phyloP scores from a whole-genome alignment of 2,888 invertebrate genomes.

The Drosophila multiciliata region DNA sequence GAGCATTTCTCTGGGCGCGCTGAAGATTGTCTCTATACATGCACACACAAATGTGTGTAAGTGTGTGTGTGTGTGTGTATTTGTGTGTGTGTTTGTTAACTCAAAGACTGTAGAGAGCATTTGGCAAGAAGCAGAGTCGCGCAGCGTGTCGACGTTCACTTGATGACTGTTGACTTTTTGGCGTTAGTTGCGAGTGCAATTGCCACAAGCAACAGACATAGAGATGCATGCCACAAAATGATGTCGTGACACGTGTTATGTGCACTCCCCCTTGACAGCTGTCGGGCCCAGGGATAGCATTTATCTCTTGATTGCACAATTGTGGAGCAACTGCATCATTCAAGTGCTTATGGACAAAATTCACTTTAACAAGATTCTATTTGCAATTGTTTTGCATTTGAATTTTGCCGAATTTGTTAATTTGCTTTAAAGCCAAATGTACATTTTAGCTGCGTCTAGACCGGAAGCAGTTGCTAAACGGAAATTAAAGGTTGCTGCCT shows the following conservation, averaged over 20 bases:
- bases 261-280: conserved; percentile 20
- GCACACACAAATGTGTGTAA: not conserved
- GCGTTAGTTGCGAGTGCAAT: conserved; percentile 47
- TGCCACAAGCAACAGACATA: conserved; percentile 42
- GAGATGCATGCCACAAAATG: conserved; percentile 4
- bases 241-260: conserved; percentile 41
- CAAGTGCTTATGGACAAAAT: conserved; percentile 15
- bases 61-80: conserved; percentile 15
- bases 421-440: conserved; percentile 27
- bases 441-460: conserved; percentile 41
- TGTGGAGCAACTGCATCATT: conserved; percentile 35
- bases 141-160: conserved; percentile 26
- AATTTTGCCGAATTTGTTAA: conserved; percentile 7
- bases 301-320: conserved; percentile 51
- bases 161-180: conserved; percentile 58
- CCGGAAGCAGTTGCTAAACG: conserved; percentile 44
- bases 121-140: conserved; percentile 38
- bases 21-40: conserved; percentile 16
- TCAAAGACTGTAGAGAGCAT: conserved; percentile 28
- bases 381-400: conserved; percentile 3
- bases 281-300: conserved; percentile 29
- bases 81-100: conserved; percentile 10
- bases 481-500: conserved; percentile 44
- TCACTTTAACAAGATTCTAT: conserved; percentile 1
- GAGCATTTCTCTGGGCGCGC: conserved; percentile 46